These are phyloP conservation scores for Crotalus tigris DNA, from an alignment of 2,113 vertebrate genomes.

Conservation along the genomic window DNA sequence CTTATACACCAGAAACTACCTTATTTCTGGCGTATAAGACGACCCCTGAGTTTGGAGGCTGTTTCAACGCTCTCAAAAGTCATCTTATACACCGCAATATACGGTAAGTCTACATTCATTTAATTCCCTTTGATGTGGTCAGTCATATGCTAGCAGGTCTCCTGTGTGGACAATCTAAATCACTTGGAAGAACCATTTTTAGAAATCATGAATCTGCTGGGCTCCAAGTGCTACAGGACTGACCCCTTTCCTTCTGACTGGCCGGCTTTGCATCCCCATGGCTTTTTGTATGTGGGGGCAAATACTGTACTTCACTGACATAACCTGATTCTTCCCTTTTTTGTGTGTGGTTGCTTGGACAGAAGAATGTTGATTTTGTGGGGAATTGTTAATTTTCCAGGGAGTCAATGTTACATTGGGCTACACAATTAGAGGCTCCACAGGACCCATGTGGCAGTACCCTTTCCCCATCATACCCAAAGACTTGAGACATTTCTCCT, in stretches of 20 bases:
- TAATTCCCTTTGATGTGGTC: background rate
- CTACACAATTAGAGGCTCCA: background rate
- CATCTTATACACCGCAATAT: no score
- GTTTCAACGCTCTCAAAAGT: no score
- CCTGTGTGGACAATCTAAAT: background rate
- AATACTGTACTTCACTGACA: background rate
- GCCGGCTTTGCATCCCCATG: background rate
- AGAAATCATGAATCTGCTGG: background rate
- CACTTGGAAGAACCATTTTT: background rate
- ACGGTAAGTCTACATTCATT: background rate
- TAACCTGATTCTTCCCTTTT: background rate
- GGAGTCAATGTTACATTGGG: background rate
- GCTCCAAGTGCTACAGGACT: background rate
- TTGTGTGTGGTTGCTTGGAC: background rate
- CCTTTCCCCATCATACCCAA: background rate
- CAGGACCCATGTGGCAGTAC: fast-evolving
- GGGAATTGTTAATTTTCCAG: background rate
- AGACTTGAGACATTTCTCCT: background rate
- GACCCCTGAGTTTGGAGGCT: no score
- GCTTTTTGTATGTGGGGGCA: background rate
- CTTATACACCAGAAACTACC: no score
- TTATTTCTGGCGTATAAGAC: no score
- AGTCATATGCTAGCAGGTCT: background rate
- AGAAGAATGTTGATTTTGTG: background rate
- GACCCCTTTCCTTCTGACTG: background rate